A percentile compares a stretch with the other conserved stretches of the same genome.
Conservation (phyloP, 2,113 vertebrate genomes). For the Etia nguti region DNA sequence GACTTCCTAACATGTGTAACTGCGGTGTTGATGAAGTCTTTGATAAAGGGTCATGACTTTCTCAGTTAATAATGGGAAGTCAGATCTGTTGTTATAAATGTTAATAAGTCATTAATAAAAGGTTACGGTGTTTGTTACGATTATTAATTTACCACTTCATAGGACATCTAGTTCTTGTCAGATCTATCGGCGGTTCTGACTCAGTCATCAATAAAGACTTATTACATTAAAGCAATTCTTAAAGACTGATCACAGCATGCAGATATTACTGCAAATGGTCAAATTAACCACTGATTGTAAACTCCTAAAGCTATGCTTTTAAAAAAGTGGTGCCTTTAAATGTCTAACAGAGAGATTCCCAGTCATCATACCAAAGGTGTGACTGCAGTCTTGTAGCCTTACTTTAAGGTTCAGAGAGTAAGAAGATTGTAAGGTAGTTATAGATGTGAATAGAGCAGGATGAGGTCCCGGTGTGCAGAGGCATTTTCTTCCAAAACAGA, state of each 20-base stretch:
- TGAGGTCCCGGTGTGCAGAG: not conserved
- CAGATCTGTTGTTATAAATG: slow-evolving; percentile 1
- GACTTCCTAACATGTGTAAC: slow-evolving; percentile 25
- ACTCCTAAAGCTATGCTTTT: not conserved
- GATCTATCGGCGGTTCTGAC: not conserved
- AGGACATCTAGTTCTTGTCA: not conserved
- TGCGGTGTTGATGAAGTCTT: slow-evolving; percentile 2
- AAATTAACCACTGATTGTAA: not conserved
- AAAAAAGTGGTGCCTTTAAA: not conserved
- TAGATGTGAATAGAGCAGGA: not conserved
- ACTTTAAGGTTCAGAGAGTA: not conserved
- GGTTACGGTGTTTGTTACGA: not conserved
- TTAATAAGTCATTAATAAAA: slow-evolving; percentile 43
- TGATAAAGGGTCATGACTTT: slow-evolving; percentile 1
- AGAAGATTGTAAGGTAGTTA: not conserved
- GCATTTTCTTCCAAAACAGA: slow-evolving; percentile 22
- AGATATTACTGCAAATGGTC: not conserved
- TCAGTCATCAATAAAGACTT: not conserved
- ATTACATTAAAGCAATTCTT: not conserved
- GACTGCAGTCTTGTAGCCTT: not conserved
- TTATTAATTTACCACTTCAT: not conserved
- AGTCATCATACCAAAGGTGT: not conserved
- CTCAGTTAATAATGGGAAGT: not conserved
- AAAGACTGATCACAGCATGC: not conserved
- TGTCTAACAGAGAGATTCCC: not conserved